A percentile compares a stretch with the other conserved stretches of the same genome.
Evolutionary conservation across 2,113 vertebrate species (phyloP).

Genomic region (Heloderma charlesbogerti): DNA sequence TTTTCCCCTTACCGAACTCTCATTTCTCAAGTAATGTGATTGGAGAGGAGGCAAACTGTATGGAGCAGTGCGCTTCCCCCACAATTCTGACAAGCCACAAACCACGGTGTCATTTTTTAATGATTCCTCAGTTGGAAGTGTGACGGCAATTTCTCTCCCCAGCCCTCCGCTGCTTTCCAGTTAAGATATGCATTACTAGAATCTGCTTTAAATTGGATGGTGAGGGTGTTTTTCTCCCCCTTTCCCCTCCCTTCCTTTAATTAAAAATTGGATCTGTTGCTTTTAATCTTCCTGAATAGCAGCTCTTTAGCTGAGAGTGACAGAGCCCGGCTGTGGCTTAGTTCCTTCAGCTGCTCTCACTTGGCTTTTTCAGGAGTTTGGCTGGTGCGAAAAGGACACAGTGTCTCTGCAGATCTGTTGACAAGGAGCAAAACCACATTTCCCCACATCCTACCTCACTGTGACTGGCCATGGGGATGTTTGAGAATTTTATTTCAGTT

Average conservation of each 20-base stretch:
- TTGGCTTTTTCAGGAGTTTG: slow-evolving; percentile 21
- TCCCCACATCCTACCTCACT: not conserved
- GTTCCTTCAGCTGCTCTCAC: slow-evolving; percentile 33
- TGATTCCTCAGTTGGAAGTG: slow-evolving; percentile 50
- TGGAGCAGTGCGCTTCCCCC: slow-evolving; percentile 5
- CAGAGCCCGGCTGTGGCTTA: slow-evolving; percentile 2
- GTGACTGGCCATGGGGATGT: not conserved
- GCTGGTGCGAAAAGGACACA: slow-evolving; percentile 8
- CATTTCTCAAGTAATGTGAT: slow-evolving; percentile 6
- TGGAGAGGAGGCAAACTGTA: slow-evolving; percentile 34
- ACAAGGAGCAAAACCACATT: not conserved
- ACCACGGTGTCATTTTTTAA: slow-evolving; percentile 24
- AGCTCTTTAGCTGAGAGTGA: slow-evolving; percentile 41
- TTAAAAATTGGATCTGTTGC: slow-evolving; percentile 56
- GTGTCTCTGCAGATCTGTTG: slow-evolving; percentile 21
- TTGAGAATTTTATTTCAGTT: not conserved
- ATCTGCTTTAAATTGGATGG: slow-evolving; percentile 38
- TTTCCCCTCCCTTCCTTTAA: slow-evolving; percentile 56
- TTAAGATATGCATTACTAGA: slow-evolving; percentile 33
- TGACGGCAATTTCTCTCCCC: slow-evolving; percentile 26
- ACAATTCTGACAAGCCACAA: slow-evolving; percentile 46
- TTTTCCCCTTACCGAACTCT: not conserved
- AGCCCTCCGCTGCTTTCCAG: slow-evolving; percentile 12
- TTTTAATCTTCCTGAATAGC: slow-evolving; percentile 36
- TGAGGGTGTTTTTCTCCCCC: not conserved